phyloP scores from a whole-genome alignment of 2,113 vertebrate genomes.

The Neogobius melanostomus region DNA sequence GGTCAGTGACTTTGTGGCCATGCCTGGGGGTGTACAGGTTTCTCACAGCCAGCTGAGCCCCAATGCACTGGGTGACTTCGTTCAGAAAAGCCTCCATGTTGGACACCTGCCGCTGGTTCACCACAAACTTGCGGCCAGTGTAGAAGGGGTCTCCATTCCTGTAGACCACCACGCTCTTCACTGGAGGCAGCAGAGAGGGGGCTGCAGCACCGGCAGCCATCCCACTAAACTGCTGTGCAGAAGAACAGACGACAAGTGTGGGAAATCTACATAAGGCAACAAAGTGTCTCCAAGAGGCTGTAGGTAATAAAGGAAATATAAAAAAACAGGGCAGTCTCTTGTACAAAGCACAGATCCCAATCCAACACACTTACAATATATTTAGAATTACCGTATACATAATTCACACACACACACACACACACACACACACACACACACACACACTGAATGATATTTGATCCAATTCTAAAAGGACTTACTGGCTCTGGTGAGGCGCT shows the following conservation, averaged over 20 bases:
- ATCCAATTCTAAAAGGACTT: conserved; percentile 22
- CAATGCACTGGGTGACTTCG: conserved; percentile 83
- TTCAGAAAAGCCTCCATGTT: conserved; percentile 85
- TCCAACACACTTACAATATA: too few relatives aligned
- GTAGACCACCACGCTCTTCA: conserved; percentile 84
- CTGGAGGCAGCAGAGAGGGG: conserved; percentile 69
- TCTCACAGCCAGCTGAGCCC: conserved; percentile 80
- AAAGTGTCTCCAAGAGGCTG: too few relatives aligned
- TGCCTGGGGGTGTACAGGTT: conserved; percentile 82
- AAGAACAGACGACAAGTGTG: neutral
- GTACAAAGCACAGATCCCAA: too few relatives aligned
- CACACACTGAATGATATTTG: conserved; percentile 4
- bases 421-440: too few relatives aligned
- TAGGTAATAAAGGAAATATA: too few relatives aligned
- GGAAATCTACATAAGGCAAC: too few relatives aligned
- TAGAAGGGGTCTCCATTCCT: conserved; percentile 88
- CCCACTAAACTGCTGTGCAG: neutral
- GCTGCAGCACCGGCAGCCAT: conserved; percentile 72
- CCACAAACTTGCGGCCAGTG: conserved; percentile 81
- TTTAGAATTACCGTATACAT: conserved; percentile 1
- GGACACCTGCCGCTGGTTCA: conserved; percentile 81
- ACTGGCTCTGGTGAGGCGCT: conserved; percentile 7
- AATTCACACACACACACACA: conserved; percentile 12
- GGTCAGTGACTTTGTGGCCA: conserved; percentile 75
- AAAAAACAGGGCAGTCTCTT: too few relatives aligned